Base-by-base conservation (phyloP, 2,888 invertebrate genomes). In the Drosophila pseudotakahashii region DNA sequence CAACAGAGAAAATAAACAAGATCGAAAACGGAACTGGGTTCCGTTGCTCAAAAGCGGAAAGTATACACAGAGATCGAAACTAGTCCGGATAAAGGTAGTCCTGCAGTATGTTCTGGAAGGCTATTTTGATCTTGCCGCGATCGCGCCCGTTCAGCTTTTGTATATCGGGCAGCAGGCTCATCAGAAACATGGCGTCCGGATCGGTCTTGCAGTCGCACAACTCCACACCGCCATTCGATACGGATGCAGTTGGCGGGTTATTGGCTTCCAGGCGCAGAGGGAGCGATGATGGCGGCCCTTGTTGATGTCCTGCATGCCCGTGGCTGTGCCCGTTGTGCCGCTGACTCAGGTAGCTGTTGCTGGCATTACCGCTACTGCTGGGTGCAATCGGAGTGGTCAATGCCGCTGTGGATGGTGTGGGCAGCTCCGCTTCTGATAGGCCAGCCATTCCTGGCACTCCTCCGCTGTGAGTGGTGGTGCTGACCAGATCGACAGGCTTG, bases 161-260 rank as follows among this genome's bases (percentile, higher is more conserved):
- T 60, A 92, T 91, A 69, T 92, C 92, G 4, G 92, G 91, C 64
- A 92, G 64, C 2, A 92, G 79, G 62, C 92, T 92, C 90, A 92
- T 91, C 7, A 92, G 80, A 50, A 91, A 92, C 92, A 92, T 92
- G 64, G 91, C 91, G 79, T 92, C 92, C n/a, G 91, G 89, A 77
- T 92, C 91, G n/a, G 89, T 89, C 75, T 91, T 92, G 70, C 92
- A 92, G 58, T 90, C 90, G 63, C 91, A 91, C 9, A 91, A 59
- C 11, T 91, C 91, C 7, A 84, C 74, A 53, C 59, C 74, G 2
- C 62, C 58, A 30, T 74, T 42, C 1, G 53, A 47, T 2, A 78
- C 54, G n/a, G 74, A 47, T 4, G 53, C 62, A 9, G 48, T 52
- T 6, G 71, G 42, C 16, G 75, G 42, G 30, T 74, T 77, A 62